Evolutionary conservation across 2,888 invertebrate species (phyloP).

Genomic region (Aplocera efformata): DNA sequence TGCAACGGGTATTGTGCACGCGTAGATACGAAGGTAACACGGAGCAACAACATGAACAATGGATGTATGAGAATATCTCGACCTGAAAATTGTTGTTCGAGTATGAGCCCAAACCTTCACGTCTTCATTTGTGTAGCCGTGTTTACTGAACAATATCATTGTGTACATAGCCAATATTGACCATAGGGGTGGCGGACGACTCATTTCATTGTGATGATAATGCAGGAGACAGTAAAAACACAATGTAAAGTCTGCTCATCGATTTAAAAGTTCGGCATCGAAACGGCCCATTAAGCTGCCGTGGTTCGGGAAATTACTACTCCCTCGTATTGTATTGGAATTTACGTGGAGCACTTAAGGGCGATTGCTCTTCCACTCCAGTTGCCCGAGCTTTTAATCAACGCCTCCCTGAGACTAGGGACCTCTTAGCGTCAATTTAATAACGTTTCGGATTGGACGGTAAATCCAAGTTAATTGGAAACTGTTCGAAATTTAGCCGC

Average conservation of each 20-base stretch:
- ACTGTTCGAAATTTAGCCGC: constrained; percentile 16
- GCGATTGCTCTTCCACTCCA: constrained; percentile 37
- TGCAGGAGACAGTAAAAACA: constrained; percentile 33
- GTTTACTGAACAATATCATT: constrained; percentile 34
- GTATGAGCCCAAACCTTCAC: constrained; percentile 22
- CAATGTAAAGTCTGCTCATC: constrained; percentile 22
- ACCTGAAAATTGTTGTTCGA: constrained; percentile 22
- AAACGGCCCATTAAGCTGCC: constrained; percentile 56
- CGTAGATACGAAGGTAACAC: constrained; percentile 1
- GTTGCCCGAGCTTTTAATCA: constrained; percentile 55
- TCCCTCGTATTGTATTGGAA: constrained; percentile 53
- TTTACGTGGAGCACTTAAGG: constrained; percentile 44
- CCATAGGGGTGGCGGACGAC: constrained; percentile 32
- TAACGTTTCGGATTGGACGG: constrained; percentile 46
- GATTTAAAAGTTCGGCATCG: constrained; percentile 45
- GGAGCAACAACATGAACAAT: too few species aligned
- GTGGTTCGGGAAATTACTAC: constrained; percentile 52
- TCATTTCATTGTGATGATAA: constrained; percentile 48
- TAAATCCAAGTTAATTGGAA: constrained; percentile 37
- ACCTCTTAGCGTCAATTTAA: constrained; percentile 56
- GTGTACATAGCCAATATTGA: constrained; percentile 50
- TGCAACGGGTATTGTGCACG: constrained; percentile 3
- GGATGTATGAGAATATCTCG: too few species aligned
- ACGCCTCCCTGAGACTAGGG: constrained; percentile 43
- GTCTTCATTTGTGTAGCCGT: constrained; percentile 31